Conservation (phyloP, 1,140 invertebrate genomes). For the Rhizoglyphus robini region DNA sequence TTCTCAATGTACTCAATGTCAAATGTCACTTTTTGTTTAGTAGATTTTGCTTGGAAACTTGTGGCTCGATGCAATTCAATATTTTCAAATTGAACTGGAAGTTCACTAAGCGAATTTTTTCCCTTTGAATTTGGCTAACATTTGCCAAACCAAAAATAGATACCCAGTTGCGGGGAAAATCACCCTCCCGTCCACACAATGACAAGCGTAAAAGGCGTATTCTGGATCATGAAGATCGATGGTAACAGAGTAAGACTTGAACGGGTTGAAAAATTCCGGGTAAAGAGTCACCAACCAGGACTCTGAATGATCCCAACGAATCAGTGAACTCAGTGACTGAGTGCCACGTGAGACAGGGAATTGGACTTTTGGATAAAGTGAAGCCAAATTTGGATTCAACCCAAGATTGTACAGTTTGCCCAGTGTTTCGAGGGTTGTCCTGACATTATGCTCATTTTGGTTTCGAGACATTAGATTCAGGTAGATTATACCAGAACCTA, state of each 20-base stretch:
- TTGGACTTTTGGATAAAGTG: constrained; percentile 32
- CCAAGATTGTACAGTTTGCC: constrained; percentile 39
- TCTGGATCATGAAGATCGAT: constrained; percentile 22
- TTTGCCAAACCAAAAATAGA: constrained; percentile 40
- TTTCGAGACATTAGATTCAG: constrained; percentile 51
- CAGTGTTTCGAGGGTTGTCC: constrained; percentile 22
- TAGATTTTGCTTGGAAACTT: constrained; percentile 37
- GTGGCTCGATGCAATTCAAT: constrained; percentile 41
- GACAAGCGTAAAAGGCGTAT: constrained; percentile 37
- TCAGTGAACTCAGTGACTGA: constrained; percentile 38
- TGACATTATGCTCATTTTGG: constrained; percentile 17
- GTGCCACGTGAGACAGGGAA: constrained; percentile 39
- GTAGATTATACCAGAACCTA: constrained; percentile 45
- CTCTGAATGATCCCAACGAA: constrained; percentile 40
- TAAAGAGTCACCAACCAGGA: constrained; percentile 25
- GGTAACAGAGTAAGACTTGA: constrained; percentile 21
- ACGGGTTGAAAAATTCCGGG: constrained; percentile 21
- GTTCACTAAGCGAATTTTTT: constrained; percentile 35
- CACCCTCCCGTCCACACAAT: constrained; percentile 42
- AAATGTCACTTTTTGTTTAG: constrained; percentile 56
- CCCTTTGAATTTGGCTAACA: constrained; percentile 37
- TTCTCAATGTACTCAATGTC: constrained; percentile 68
- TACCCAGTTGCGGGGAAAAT: constrained; percentile 44
- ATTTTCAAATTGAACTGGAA: constrained; percentile 39
- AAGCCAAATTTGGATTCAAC: constrained; percentile 34